These are phyloP conservation scores for Petrocephalus zakoni DNA, from an alignment of 2,113 vertebrate genomes.

Conservation along the genomic window DNA sequence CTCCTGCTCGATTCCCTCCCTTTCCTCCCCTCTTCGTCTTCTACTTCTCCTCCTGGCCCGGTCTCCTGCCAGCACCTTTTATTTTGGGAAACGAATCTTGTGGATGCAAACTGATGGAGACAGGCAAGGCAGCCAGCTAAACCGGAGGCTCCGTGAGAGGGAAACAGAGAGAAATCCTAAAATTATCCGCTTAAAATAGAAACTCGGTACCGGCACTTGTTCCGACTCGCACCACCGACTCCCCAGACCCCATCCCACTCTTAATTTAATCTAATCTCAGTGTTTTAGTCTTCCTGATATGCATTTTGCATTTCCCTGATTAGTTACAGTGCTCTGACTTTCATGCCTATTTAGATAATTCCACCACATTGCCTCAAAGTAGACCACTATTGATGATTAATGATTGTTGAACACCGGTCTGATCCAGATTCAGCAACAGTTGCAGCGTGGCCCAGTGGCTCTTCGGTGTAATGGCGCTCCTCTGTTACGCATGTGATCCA, in stretches of 20 bases:
- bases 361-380: neutral
- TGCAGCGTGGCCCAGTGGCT: neutral
- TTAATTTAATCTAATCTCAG: neutral
- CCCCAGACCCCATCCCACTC: neutral
- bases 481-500: conserved; percentile 13
- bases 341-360: neutral
- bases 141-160: neutral
- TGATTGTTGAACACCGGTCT: neutral
- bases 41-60: neutral
- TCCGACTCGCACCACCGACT: neutral
- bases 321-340: neutral
- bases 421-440: neutral
- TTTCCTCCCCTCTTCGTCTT: neutral
- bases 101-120: neutral
- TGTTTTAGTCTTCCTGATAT: neutral
- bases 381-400: neutral
- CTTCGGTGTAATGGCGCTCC: neutral
- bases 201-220: neutral
- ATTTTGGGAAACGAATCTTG: neutral
- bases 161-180: neutral
- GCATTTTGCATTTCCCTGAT: neutral
- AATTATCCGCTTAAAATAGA: neutral
- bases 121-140: neutral
- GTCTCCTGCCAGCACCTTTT: neutral
- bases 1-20: neutral